These are phyloP conservation scores for Ameiurus melas DNA, from an alignment of 2,113 vertebrate species.

Conservation along the genomic window DNA sequence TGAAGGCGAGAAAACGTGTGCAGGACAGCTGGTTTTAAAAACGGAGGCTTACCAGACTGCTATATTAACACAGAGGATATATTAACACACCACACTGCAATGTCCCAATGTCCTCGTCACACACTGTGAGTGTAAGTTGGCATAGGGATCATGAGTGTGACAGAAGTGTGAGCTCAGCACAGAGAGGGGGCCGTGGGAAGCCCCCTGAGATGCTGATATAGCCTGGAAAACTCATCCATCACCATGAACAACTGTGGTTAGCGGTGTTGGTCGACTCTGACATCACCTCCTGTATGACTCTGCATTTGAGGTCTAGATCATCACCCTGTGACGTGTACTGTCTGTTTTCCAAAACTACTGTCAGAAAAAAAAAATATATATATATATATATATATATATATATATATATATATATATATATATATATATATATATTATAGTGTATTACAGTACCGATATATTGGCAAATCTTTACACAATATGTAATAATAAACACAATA, in stretches of 20 bases:
- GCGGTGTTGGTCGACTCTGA: neutral
- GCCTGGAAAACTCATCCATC: constrained; percentile 27
- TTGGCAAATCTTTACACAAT: too few species aligned
- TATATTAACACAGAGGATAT: constrained; percentile 30
- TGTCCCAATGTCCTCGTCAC: constrained; percentile 8
- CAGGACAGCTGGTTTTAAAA: constrained; percentile 45
- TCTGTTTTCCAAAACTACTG: neutral
- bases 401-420: neutral
- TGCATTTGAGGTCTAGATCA: constrained; percentile 14
- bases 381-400: too few species aligned
- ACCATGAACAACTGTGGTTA: constrained; percentile 9
- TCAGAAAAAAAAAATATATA: too few species aligned
- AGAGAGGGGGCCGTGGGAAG: constrained; percentile 38
- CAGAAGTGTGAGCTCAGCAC: constrained; percentile 44
- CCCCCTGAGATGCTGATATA: constrained; percentile 43
- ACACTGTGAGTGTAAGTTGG: constrained; percentile 26
- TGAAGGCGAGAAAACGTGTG: constrained; percentile 8
- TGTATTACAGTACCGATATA: neutral
- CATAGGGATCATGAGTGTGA: constrained; percentile 31
- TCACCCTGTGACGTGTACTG: neutral
- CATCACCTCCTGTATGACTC: constrained; percentile 16
- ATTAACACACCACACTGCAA: neutral
- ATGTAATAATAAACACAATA: too few species aligned
- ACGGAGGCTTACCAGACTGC: constrained; percentile 30
- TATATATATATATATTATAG: neutral